Evolutionary conservation across 1,140 invertebrate genomes (phyloP).

Genomic region (Zelostemma sp.): DNA sequence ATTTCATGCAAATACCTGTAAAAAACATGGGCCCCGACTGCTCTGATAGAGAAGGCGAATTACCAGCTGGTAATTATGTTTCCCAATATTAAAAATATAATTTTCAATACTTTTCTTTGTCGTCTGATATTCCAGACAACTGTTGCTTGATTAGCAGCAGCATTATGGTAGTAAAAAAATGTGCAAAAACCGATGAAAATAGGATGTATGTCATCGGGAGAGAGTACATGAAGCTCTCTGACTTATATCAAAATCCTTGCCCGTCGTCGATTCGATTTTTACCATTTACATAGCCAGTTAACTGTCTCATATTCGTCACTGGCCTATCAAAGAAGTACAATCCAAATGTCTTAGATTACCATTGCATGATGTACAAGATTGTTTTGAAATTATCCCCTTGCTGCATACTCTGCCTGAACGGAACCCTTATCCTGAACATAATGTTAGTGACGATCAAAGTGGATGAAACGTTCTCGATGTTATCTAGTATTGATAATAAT

Average conservation of each 20-base stretch:
- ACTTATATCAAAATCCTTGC: slow-evolving; percentile 15
- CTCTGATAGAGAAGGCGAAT: not conserved
- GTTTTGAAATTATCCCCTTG: too few relatives aligned
- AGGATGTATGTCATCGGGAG: not conserved
- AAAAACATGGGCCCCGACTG: not conserved
- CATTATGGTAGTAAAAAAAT: not conserved
- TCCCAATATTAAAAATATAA: not conserved
- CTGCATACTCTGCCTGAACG: too few relatives aligned
- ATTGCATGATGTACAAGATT: too few relatives aligned
- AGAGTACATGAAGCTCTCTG: not conserved
- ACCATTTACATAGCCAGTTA: not conserved
- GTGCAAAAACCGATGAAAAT: not conserved
- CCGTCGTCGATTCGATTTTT: not conserved
- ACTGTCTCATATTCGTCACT: not conserved
- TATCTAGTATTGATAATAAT: too few relatives aligned
- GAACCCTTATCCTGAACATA: too few relatives aligned
- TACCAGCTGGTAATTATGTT: not conserved
- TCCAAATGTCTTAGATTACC: too few relatives aligned
- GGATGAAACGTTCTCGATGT: too few relatives aligned
- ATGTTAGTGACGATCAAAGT: too few relatives aligned
- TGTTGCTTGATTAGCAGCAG: not conserved
- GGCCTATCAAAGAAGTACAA: not conserved
- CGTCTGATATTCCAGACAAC: not conserved
- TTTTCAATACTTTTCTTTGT: not conserved
- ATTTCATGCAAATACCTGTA: not conserved